phyloP scores from a whole-genome alignment of 2,888 invertebrate genomes.

The Hymenopus coronatus region DNA sequence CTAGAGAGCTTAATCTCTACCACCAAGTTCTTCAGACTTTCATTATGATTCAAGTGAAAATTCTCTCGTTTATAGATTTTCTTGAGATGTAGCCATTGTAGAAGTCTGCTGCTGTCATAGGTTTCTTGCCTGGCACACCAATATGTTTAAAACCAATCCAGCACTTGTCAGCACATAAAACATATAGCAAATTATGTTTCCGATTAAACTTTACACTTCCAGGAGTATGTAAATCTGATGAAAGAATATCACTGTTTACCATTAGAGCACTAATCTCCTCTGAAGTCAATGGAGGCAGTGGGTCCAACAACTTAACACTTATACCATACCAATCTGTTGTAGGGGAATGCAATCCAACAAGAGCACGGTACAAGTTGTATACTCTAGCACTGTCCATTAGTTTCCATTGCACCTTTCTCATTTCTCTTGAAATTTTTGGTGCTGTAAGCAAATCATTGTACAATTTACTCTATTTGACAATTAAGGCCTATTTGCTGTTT shows the following conservation, averaged over 20 bases:
- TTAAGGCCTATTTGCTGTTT: no score
- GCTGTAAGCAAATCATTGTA: conserved; percentile 51
- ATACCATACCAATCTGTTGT: conserved; percentile 60
- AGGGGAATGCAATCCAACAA: conserved; percentile 62
- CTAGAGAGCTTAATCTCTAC: neutral
- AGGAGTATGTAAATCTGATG: conserved; percentile 39
- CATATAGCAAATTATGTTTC: conserved; percentile 55
- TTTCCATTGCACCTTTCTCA: conserved; percentile 66
- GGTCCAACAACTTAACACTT: conserved; percentile 61
- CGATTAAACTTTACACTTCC: conserved; percentile 64
- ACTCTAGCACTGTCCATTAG: conserved; percentile 61
- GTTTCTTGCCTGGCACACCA: conserved; percentile 64
- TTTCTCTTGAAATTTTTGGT: conserved; percentile 63
- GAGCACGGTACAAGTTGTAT: conserved; percentile 68
- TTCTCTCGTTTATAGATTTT: conserved; percentile 45
- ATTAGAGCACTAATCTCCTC: neutral
- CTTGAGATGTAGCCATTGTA: conserved; percentile 80
- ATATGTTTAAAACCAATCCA: conserved; percentile 65
- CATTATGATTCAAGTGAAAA: conserved; percentile 43
- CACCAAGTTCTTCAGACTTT: neutral
- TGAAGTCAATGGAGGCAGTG: conserved; percentile 46
- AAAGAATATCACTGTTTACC: neutral
- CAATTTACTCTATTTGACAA: neutral
- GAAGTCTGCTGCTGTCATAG: conserved; percentile 78
- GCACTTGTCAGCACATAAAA: conserved; percentile 63